Base-by-base conservation (phyloP, 2,113 vertebrate genomes). In the Phalacrocorax pelagicus region DNA sequence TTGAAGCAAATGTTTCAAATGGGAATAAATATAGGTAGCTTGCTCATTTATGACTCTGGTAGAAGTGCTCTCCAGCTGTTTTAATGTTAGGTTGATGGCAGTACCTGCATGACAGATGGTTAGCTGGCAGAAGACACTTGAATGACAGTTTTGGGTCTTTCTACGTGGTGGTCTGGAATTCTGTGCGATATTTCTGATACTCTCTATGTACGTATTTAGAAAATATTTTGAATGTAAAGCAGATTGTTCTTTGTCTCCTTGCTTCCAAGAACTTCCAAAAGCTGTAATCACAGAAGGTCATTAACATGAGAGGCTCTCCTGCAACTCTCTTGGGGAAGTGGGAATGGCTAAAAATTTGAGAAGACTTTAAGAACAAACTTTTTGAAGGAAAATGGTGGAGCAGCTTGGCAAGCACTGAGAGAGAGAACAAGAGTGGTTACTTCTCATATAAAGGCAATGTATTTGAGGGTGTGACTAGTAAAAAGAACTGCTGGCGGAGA, bases 1-100 rank as follows among this genome's bases (percentile, higher is more conserved):
- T 92, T 86, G 52, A 86, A 86, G 65, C 22, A 92, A 90, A 78
- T 81, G 36, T 92, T 93, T 92, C 80, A 74, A 11, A 47, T 91
- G 11, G 70, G 40, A 88, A 81, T 83, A 92, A 88, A 88, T 83
- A 58, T 27, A 83, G 55, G 32, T 81, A 36, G 9, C 61, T 74
- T 86, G 8, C 38, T 96, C 30, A 18, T 86, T 86, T 80, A 40
- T 69, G 66, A 46, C 49, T 72, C 58, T 83, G 20, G 13, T n/a
- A 83, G 85, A 90, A 65, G 34, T 71, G 65, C n/a, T 89, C 34
- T 82, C 52, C 34, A 72, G 52, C 34, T 88, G 54, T 88, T 94
- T 70, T 67, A 92, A 54, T 88, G 24, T 82, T 51, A 78, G 36
- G 18, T 63, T 77, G 47, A 71, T 88, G 67, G 47, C 23, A 83